Evolutionary conservation across 2,797 vertebrate genomes (phyloP), one percentile per base, ranked within the genome.

Genomic region (Podargus strigoides): DNA sequence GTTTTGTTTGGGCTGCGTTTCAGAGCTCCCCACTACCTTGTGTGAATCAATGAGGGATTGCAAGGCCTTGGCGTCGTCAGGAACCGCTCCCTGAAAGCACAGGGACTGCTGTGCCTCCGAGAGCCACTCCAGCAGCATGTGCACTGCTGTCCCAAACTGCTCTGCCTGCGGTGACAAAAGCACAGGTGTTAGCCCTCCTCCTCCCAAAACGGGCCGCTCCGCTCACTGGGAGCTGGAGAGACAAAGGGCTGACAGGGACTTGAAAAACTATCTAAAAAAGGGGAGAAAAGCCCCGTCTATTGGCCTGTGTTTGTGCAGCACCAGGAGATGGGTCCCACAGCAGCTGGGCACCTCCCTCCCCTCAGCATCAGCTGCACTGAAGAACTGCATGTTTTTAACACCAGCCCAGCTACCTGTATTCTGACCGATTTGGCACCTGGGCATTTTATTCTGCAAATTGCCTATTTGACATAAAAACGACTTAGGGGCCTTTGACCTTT

Each of bases 81-180:
- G 99, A 53, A 99, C 98, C 5, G 99, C 98, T 34, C 99, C 99
- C 9, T 99, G 98, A 95, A 99, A 99, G 52, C 99, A 99, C 77
- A 99, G 98, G 1, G 98, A 99, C 97, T 99, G 99, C 96, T 99
- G 99, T 0, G 99, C 99, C 94, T 99, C 99, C 0, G 99, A 99
- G 60, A 99, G 98, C 99, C 99, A 99, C 97, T 99, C 99, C 97
- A 99, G 97, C 24, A 99, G 98, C 97, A 98, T 91, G 96, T 99
- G 99, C 90, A 99, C 98, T 0, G 98, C 98, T 1, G 98, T 97
- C n/a, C 99, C 98, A 96, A 99, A 99, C 97, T 99, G 99, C 97
- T 99, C 99, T 0, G 99, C 99, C 99, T 99, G 97, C 12, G 73
- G 23, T 0, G 9, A 90, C 59, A 73, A 44, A 37, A 94, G 70